phyloP scores from a whole-genome alignment of 2,888 invertebrate species.

The Thymelicus lineola region DNA sequence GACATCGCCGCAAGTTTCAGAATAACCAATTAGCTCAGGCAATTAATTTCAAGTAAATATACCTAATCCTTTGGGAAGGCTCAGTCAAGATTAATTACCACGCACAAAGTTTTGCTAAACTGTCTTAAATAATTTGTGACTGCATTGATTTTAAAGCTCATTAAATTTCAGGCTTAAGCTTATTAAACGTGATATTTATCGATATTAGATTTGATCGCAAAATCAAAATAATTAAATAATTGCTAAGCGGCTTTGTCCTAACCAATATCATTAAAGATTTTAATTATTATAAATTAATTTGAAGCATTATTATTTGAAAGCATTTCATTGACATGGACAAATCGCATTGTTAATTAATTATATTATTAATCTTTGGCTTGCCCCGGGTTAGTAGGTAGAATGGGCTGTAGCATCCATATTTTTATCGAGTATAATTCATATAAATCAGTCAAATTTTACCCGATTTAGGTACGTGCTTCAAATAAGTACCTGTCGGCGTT shows the following conservation, averaged over 20 bases:
- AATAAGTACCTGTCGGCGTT: constrained; percentile 7
- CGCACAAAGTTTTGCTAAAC: constrained; percentile 30
- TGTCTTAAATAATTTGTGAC: constrained; percentile 30
- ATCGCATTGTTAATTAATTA: too few species aligned
- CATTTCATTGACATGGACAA: too few species aligned
- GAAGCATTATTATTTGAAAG: too few species aligned
- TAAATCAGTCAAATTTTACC: background rate
- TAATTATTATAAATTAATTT: too few species aligned
- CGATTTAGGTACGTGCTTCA: background rate
- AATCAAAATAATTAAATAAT: background rate
- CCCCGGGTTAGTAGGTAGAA: too few species aligned
- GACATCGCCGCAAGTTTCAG: constrained; percentile 30
- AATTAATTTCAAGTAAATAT: constrained; percentile 36
- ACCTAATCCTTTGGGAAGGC: constrained; percentile 28
- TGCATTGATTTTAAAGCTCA: constrained; percentile 20
- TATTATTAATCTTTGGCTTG: too few species aligned
- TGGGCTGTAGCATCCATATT: too few species aligned
- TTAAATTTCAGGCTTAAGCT: constrained; percentile 7
- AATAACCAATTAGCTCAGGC: constrained; percentile 35
- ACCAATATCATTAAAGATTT: too few species aligned
- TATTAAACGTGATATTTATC: background rate
- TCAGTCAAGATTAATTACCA: constrained; percentile 35
- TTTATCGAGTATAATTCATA: too few species aligned
- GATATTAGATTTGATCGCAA: background rate
- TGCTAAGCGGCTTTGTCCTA: too few species aligned